Base-by-base conservation (phyloP, 2,888 invertebrate species). In the Cremastinae sp. region DNA sequence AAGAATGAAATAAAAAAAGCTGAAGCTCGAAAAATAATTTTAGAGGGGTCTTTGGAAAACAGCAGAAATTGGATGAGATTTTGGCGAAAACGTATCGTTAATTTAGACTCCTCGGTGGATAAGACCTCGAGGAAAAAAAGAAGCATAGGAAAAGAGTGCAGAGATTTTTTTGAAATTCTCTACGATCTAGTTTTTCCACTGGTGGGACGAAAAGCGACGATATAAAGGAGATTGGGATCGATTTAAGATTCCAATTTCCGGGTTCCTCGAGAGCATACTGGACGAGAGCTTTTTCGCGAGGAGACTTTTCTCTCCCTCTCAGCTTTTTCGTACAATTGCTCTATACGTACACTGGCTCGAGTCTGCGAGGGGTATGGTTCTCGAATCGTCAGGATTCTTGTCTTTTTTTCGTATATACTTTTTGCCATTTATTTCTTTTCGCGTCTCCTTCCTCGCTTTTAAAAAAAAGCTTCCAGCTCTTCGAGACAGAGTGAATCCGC, bases 191-290 rank as follows among this genome's bases (percentile, higher is more conserved):
- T 58, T 56, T 62, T 66, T 61, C 9, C 4, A 10, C 12, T 18
- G 36, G 38, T 38, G 47, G 51, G 53, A 56, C 53, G 36, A 54
- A 43, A 58, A 61, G 49, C 80, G 80, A 68, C 81, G 81, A 84
- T 28, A 28, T 85, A 84, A 85, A 84, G 82, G 83, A 82, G 82
- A 85, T 86, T 85, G 83, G 84, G 83, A 84, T 85, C 87, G 87
- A 87, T 87, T 86, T 86, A 85, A 85, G 86, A 87, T 87, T 87
- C 86, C 87, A 87, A 87, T 87, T 87, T 86, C 84, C 84, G 83
- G 82, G 64, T 62, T 61, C 75, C 61, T 34, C 54, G 51, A 22
- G 22, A 14, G 14, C 38, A 61, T 8, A 9, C 41, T 14, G 34
- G 43, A 65, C 8, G 28, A 16, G 49, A 49, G 49, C 36, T 16